Conservation (phyloP, 2,888 invertebrate species). For the Boloria selene region DNA sequence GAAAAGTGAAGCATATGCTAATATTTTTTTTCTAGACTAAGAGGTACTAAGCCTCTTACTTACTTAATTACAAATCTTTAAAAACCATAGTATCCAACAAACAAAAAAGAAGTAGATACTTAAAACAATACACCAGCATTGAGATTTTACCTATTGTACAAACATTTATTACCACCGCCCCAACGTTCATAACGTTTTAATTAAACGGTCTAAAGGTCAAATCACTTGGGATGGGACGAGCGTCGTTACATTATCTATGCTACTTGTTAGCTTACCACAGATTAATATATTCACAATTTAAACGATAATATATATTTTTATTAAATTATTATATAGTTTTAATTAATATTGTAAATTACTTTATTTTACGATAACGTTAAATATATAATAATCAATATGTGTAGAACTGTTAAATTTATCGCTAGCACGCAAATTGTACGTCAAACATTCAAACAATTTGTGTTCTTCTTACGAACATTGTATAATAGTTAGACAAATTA, state of each 20-base stretch:
- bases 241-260: constrained; percentile 39
- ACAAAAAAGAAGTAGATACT: neutral
- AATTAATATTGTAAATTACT: neutral
- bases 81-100: too few species aligned
- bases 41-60: too few species aligned
- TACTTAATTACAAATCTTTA: too few species aligned
- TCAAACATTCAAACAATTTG: constrained; percentile 37
- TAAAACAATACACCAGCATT: constrained; percentile 17
- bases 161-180: constrained; percentile 51
- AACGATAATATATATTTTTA: neutral
- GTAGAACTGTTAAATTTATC: constrained; percentile 25
- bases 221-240: constrained; percentile 66
- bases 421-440: constrained; percentile 31
- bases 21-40: too few species aligned
- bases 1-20: too few species aligned
- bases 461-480: constrained; percentile 41
- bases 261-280: constrained; percentile 31
- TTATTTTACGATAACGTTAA: neutral
- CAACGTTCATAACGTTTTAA: constrained; percentile 70
- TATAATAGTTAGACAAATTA: constrained; percentile 49
- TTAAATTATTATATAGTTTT: neutral
- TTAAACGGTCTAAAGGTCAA: constrained; percentile 79
- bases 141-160: constrained; percentile 39
- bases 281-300: constrained; percentile 25
- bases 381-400: constrained; percentile 3